Base-by-base conservation (phyloP, 2,888 invertebrate genomes). In the Nezara viridula region DNA sequence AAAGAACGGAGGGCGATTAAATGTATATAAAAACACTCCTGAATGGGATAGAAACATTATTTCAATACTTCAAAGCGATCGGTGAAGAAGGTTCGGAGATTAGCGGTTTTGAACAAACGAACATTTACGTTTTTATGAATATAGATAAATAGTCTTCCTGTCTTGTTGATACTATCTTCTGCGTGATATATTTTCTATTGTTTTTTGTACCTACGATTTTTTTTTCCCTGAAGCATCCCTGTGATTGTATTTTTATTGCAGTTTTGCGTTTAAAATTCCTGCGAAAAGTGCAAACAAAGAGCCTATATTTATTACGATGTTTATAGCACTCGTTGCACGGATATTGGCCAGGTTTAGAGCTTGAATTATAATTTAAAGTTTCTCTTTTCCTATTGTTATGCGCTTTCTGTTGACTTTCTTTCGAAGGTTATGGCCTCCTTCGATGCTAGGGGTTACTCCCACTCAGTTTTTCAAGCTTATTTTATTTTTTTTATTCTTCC, bases 351-450 rank as follows among this genome's bases (percentile, higher is more conserved):
- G 81, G 14, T 12, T 81, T 24, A n/a, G 44, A 19, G 3, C 44
- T 44, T 44, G 44, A 40, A 81, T 81, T 81, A 81, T 47, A 44
- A 81, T 81, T 81, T 81, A 47, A 81, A 81, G 44, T 81, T 81
- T 81, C 81, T 81, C 81, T n/a, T 81, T 81, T 44, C 81, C 81
- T 81, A 44, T 81, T 81, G 44, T 81, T 44, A 81, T 47, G 40
- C 44, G 37, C 81, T 47, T 81, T 81, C 66, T 37, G 66, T 73
- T 37, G 66, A 37, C 81, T 81, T 81, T 81, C 81, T 81, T 81
- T n/a, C 21, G 81, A 47, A 47, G 81, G 81, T 44, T 44, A 81
- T 47, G 66, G 44, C 81, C 44, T 16, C n/a, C 44, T 44, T 40
- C 44, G 81, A n/a, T n/a, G n/a, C 44, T 10, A 3, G 7, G 14